Percentiles rank a stretch among this genome's conserved stretches.
Conservation (phyloP, 2,797 vertebrate species). For the Melanogrammus aeglefinus region DNA sequence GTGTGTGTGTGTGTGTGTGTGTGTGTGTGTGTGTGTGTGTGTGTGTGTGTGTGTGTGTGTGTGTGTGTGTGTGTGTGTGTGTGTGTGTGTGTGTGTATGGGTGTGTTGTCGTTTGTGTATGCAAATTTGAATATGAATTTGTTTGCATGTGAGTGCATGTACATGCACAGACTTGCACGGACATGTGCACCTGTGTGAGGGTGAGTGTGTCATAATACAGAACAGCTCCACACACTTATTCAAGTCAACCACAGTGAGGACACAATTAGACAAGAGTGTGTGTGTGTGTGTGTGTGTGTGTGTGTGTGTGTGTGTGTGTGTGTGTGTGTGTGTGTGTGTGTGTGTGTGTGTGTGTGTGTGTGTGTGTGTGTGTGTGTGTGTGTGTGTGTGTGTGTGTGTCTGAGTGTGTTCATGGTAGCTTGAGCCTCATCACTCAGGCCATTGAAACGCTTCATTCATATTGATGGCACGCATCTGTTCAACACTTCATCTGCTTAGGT, state of each 20-base stretch:
- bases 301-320: constrained; percentile 35
- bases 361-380: constrained; percentile 28
- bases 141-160: no score
- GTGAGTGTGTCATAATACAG: constrained; percentile 5
- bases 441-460: constrained; percentile 25
- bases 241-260: no score
- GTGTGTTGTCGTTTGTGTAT: no score
- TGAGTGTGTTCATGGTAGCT: constrained; percentile 25
- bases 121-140: neutral
- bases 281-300: constrained; percentile 29
- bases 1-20: neutral
- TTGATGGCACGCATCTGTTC: constrained; percentile 51
- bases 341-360: constrained; percentile 36
- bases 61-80: no score
- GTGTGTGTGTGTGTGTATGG: no score
- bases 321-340: constrained; percentile 26
- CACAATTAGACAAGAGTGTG: neutral
- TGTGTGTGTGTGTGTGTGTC: constrained; percentile 37
- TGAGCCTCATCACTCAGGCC: constrained; percentile 19
- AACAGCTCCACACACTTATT: no score
- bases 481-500: constrained; percentile 23
- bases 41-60: no score
- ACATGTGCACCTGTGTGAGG: constrained; percentile 12
- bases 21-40: no score
- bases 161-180: neutral